Conservation (phyloP, 2,113 vertebrate genomes). For the Pseudorhombus dupliciocellatus region DNA sequence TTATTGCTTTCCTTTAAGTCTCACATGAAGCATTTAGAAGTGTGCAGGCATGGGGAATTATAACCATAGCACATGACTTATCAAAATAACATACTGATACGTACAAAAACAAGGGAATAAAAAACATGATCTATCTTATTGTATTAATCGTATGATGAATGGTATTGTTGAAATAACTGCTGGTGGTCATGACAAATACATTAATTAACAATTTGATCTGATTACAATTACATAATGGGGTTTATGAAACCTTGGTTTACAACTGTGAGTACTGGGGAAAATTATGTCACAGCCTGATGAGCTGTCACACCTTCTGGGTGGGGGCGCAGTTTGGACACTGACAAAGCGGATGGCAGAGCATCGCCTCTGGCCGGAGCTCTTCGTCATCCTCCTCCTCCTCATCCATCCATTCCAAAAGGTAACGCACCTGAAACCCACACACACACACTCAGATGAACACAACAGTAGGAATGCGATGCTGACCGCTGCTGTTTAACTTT, state of each 20-base stretch:
- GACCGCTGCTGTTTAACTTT: neutral
- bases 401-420: slow-evolving; percentile 93
- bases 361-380: slow-evolving; percentile 49
- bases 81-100: too few species aligned
- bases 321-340: slow-evolving; percentile 91
- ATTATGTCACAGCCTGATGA: neutral
- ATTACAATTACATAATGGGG: neutral
- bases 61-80: too few species aligned
- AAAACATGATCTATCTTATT: too few species aligned
- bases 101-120: too few species aligned
- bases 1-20: too few species aligned
- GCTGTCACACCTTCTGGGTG: slow-evolving; percentile 85
- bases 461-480: neutral
- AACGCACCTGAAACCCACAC: slow-evolving; percentile 86
- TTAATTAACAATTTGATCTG: neutral
- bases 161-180: neutral
- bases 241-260: neutral
- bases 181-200: neutral
- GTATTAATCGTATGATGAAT: neutral
- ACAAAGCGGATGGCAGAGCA: slow-evolving; percentile 94
- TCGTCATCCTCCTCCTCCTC: slow-evolving; percentile 84
- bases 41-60: too few species aligned
- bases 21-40: too few species aligned
- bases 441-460: slow-evolving; percentile 1
- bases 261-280: neutral